Percentiles rank a stretch among this genome's conserved stretches.
Conservation (phyloP, 2,113 vertebrate species). For the Lontra canadensis region DNA sequence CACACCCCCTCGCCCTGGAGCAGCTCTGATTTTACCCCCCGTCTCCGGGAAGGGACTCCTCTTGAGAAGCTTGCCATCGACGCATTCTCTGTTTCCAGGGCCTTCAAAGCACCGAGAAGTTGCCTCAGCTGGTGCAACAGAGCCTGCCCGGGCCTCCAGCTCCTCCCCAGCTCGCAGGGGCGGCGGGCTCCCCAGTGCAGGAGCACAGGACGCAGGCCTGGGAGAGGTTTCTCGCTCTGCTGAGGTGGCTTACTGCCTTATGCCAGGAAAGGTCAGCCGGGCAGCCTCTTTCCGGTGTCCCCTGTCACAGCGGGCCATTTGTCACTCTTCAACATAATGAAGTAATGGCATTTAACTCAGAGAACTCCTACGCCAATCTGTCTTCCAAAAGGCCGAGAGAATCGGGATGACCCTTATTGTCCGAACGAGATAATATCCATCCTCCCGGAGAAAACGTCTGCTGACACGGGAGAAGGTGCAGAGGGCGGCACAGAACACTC, state of each 20-base stretch:
- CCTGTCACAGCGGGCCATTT: neutral
- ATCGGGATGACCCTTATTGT: neutral
- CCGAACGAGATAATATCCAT: neutral
- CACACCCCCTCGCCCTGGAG: fast-evolving
- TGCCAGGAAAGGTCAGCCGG: neutral
- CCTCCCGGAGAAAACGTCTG: no score
- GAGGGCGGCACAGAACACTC: no score
- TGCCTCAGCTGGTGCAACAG: neutral
- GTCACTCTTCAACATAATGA: neutral
- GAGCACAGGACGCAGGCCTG: fast-evolving
- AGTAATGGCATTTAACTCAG: neutral
- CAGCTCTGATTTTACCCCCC: neutral
- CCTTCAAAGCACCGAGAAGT: neutral
- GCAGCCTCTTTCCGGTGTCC: neutral
- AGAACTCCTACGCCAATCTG: neutral
- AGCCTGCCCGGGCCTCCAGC: no score
- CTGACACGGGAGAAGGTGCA: fast-evolving
- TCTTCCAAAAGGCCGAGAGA: neutral
- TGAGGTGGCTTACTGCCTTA: neutral
- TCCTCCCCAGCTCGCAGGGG: neutral
- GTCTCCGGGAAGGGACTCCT: neutral
- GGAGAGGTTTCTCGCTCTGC: neutral
- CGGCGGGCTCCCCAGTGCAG: no score
- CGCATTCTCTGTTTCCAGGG: neutral
- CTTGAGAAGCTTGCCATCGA: neutral